Evolutionary conservation across 2,797 vertebrate species (phyloP), one percentile per base, ranked within the genome.

Genomic region (Yasuhikotakia modesta): DNA sequence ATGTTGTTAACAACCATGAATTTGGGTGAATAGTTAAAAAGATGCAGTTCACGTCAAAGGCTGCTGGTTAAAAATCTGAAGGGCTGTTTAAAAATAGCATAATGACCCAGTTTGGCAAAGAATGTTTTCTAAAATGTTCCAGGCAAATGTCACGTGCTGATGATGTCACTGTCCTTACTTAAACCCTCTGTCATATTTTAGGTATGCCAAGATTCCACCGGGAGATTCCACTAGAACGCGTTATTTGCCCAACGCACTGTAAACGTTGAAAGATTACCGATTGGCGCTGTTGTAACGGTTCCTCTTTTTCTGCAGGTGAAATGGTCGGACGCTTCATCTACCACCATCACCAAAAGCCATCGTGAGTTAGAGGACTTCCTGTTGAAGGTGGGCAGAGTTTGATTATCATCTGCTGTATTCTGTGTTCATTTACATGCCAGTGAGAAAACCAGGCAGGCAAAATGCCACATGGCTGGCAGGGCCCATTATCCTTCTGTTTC

Each of bases 311-410:
- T 81, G 30, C 75, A 87, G 86, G 86, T 87, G 35, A 78, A 81
- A 70, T 87, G 86, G 84, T 87, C 86, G 3, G 74, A 87, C 72
- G 79, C 78, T 24, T 80, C 86, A 8, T 83, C 81, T 5, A 82
- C 81, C 21, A 63, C 70, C 1, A 78, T 87, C 76, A 87, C 71
- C 64, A 87, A 85, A 63, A 83, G 82, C 30, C 84, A 84, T n/a
- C 79, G 76, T 3, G 84, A 83, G 55, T 48, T 87, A 11, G 82
- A 83, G 43, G 78, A 85, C 45, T 86, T 86, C 35, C 70, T 86
- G 24, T 35, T 80, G 35, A 86, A 86, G 85, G 85, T 86, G 84
- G 46, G 66, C 21, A 7, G 30, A 22, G 70, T 22, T 21, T 35
- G 10, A 27, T 60, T 55, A 22, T 52, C n/a, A 12, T 6, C 45